Evolutionary conservation across 2,888 invertebrate genomes (phyloP).

Genomic region (Chrysolina haemoptera): DNA sequence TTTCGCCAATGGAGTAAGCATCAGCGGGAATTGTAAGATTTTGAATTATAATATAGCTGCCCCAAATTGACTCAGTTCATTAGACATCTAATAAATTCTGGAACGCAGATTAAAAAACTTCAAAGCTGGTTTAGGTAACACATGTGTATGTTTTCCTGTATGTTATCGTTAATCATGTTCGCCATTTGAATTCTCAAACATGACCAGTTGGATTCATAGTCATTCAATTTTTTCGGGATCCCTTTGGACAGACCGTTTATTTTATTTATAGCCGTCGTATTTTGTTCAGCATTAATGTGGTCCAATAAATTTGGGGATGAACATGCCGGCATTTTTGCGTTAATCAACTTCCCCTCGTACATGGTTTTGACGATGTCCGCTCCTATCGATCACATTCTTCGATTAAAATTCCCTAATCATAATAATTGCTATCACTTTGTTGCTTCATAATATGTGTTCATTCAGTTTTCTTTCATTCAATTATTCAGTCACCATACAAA

Average conservation of each 20-base stretch:
- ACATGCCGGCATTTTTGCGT: slow-evolving; percentile 17
- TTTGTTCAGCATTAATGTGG: slow-evolving; percentile 18
- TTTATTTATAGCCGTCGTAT: slow-evolving; percentile 19
- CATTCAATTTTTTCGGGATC: slow-evolving; percentile 19
- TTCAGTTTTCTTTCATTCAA: no score
- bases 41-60: no score
- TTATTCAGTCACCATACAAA: no score
- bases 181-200: slow-evolving; percentile 21
- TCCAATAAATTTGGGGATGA: slow-evolving; percentile 21
- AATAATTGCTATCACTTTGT: not conserved
- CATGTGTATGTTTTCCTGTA: not conserved
- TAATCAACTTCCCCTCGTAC: slow-evolving; percentile 1
- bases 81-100: no score
- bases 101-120: no score
- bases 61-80: no score
- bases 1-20: no score
- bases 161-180: not conserved
- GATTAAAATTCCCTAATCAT: not conserved
- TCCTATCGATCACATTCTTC: not conserved
- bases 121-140: no score
- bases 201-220: not conserved
- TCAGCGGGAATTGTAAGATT: no score
- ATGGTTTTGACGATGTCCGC: not conserved
- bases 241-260: slow-evolving; percentile 9
- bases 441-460: not conserved